A percentile compares a stretch with the other conserved stretches of the same genome.
Evolutionary conservation across 2,113 vertebrate genomes (phyloP).

Genomic region (Ramphastos sulfuratus): DNA sequence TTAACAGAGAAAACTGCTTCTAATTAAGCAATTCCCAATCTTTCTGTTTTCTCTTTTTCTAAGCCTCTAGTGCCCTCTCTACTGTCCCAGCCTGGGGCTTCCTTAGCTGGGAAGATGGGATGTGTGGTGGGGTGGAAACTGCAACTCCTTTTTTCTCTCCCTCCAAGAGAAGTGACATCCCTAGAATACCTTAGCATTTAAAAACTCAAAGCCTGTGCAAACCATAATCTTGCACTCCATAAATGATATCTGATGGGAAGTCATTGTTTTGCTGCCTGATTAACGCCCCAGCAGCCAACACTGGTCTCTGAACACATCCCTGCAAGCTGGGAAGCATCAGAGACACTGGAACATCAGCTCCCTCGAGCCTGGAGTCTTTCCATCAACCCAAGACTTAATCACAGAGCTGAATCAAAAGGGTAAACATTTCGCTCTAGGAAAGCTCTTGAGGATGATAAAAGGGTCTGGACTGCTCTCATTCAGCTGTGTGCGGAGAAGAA

Average conservation of each 20-base stretch:
- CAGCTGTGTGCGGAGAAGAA: not conserved
- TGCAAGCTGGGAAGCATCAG: not conserved
- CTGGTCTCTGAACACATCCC: accelerated
- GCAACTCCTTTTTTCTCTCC: not conserved
- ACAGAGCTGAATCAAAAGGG: not conserved
- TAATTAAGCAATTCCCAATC: slow-evolving; percentile 28
- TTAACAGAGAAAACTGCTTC: slow-evolving; percentile 40
- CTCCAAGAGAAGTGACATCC: not conserved
- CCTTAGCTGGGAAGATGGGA: not conserved
- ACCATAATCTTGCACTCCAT: not conserved
- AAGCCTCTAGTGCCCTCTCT: not conserved
- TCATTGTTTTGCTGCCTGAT: not conserved
- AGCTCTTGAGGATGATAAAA: not conserved
- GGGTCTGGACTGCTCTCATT: not conserved
- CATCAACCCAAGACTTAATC: not conserved
- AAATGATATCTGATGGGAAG: not conserved
- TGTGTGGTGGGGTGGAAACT: not conserved
- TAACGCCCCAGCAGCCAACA: not conserved
- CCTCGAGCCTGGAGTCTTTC: not conserved
- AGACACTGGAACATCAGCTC: not conserved
- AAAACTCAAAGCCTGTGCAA: not conserved
- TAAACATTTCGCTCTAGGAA: not conserved
- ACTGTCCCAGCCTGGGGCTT: not conserved
- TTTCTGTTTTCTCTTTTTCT: not conserved
- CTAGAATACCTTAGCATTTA: not conserved